Base-by-base conservation (phyloP, 2,113 vertebrate genomes). In the Takifugu flavidus region DNA sequence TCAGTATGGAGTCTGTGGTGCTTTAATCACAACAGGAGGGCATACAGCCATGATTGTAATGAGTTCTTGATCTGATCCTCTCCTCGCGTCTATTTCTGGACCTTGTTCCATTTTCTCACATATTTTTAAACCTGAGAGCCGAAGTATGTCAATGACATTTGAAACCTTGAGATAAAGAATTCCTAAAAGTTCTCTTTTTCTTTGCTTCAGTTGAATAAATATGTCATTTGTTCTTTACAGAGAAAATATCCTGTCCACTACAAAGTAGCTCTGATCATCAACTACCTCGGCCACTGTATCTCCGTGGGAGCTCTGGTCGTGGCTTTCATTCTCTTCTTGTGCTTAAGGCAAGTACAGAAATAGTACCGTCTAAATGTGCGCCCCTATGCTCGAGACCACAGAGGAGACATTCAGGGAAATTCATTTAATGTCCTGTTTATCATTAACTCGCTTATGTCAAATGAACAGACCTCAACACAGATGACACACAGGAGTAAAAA, bases 241-340 rank as follows among this genome's bases (percentile, higher is more conserved):
- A 93, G 91, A 74, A 95, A 95, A 75, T 96, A 97, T 8, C 93
- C 92, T 0, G 83, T 95, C 75, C 96, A 99, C 87, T 98, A 98
- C 87, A 96, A 92, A 77, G 86, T 96, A 12, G 97, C 95, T 10
- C 94, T 98, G 44, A 92, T 96, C 78, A 92, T 99, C 87, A 99
- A 98, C 92, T 99, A 98, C 91, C 89, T 98, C 75, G 97, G 97
- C 11, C 97, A 99, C 88, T 99, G 95, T 62, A 89, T 98, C 75
- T 98, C 97, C 3, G 82, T 98, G 61, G 95, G 91, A 25, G 95
- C 95, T 52, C 93, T 99, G 0, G 88, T 97, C 31, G 91, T 95
- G 15, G 97, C 97, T 83, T 99, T 99, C 87, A 77, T 96, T 73
- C 94, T 99, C 70, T 98, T 99, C 92, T 86, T 98, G 79, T 92